Conservation (phyloP, 2,797 vertebrate species). For the Tenualosa thibaudeaui region DNA sequence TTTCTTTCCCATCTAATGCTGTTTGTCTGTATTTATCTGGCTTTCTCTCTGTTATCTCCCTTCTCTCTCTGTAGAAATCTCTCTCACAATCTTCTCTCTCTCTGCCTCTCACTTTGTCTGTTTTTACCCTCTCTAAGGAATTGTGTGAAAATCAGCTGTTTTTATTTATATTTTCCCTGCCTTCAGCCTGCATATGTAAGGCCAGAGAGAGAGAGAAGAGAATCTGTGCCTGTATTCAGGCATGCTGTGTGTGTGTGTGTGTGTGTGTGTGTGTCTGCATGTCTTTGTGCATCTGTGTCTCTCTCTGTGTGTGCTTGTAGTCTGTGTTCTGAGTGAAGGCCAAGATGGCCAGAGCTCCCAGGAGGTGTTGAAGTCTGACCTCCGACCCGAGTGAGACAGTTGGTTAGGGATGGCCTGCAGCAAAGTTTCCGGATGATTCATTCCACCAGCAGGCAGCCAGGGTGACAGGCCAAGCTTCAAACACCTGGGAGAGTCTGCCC, state of each 20-base stretch:
- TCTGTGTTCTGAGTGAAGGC: constrained; percentile 11
- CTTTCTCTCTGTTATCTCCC: neutral
- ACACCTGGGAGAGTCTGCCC: neutral
- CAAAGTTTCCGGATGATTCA: constrained; percentile 13
- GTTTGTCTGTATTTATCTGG: neutral
- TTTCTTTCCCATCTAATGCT: neutral
- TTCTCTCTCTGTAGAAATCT: neutral
- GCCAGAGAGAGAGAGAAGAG: constrained; percentile 31
- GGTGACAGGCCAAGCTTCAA: constrained; percentile 16
- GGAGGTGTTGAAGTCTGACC: constrained; percentile 26
- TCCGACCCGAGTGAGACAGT: constrained; percentile 14
- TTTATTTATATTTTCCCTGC: constrained; percentile 23
- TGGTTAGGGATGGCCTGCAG: constrained; percentile 25
- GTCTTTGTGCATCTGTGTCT: neutral
- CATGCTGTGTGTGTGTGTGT: neutral
- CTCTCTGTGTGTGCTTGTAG: neutral
- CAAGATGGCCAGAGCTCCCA: constrained; percentile 11
- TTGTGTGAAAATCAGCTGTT: constrained; percentile 21
- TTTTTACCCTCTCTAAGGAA: constrained; percentile 15
- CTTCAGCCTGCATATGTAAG: constrained; percentile 19
- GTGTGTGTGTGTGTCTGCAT: neutral
- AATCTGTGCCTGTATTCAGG: neutral
- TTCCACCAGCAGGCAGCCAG: constrained; percentile 26
- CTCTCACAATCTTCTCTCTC: neutral
- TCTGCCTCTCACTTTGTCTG: neutral